phyloP scores from a whole-genome alignment of 2,888 invertebrate genomes.

The Protodeltote pygarga region DNA sequence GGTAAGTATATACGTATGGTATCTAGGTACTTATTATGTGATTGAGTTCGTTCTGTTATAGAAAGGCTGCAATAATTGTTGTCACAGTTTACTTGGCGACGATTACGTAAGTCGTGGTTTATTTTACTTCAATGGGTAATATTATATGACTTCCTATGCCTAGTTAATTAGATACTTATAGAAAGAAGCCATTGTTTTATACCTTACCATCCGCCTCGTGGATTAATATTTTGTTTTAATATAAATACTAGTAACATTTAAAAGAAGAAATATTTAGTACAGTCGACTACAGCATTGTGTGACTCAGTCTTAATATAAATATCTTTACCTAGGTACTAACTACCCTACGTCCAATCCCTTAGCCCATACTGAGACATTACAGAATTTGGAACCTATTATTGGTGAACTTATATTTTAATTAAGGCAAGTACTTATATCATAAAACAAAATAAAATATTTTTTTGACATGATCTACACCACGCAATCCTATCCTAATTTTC shows the following conservation, averaged over 20 bases:
- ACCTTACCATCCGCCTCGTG: conserved; percentile 32
- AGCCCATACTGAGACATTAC: no score
- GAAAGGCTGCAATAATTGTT: conserved; percentile 43
- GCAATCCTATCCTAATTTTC: no score
- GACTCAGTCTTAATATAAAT: no score
- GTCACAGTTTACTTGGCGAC: conserved; percentile 50
- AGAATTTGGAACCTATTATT: no score
- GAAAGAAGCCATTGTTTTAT: conserved; percentile 41
- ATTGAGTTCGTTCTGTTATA: conserved; percentile 31
- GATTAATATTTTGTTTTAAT: conserved; percentile 23
- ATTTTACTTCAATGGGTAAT: conserved; percentile 49
- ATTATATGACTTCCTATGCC: conserved; percentile 35
- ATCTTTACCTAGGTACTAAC: no score
- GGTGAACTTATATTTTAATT: no score
- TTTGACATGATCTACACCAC: no score
- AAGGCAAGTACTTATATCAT: no score
- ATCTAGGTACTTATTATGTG: conserved; percentile 17
- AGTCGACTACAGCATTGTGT: no score
- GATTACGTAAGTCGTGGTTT: conserved; percentile 58
- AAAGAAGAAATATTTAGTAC: conserved; percentile 1
- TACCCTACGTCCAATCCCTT: no score
- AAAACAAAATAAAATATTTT: no score
- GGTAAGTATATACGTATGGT: conserved; percentile 2
- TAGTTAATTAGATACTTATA: conserved; percentile 27
- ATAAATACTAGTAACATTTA: conserved; percentile 25